Percentiles rank a stretch among this genome's conserved stretches.
phyloP scores from a whole-genome alignment of 2,888 invertebrate genomes.

The Stenodera caucasica region DNA sequence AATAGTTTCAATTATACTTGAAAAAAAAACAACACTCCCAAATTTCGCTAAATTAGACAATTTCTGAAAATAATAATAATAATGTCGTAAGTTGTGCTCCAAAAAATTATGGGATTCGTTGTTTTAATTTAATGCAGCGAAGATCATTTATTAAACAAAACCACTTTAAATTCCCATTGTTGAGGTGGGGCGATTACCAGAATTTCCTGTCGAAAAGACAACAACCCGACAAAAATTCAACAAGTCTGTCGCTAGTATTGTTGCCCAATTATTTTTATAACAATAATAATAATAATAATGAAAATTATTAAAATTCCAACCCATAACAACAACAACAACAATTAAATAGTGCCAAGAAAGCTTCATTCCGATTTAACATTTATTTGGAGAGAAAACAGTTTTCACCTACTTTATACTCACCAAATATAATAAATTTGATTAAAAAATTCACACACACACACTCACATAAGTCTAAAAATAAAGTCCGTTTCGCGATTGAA shows the following conservation, averaged over 20 bases:
- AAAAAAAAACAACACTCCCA: background rate
- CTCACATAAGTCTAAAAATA: conserved; percentile 28
- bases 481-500: conserved; percentile 26
- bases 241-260: conserved; percentile 1
- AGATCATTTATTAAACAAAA: background rate
- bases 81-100: background rate
- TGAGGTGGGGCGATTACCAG: conserved; percentile 4
- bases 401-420: conserved; percentile 30
- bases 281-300: background rate
- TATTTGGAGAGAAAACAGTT: conserved; percentile 29
- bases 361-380: conserved; percentile 30
- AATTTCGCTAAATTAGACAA: too few species aligned
- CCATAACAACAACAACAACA: conserved; percentile 29
- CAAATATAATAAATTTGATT: conserved; percentile 22
- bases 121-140: background rate
- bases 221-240: conserved; percentile 7
- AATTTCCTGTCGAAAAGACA: conserved; percentile 7
- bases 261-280: background rate
- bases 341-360: conserved; percentile 31
- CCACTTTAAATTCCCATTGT: background rate
- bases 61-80: background rate
- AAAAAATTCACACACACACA: too few species aligned
- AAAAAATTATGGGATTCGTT: background rate
- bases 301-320: background rate
- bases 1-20: background rate